Conservation (phyloP, 2,113 vertebrate genomes). For the Scomber colias region DNA sequence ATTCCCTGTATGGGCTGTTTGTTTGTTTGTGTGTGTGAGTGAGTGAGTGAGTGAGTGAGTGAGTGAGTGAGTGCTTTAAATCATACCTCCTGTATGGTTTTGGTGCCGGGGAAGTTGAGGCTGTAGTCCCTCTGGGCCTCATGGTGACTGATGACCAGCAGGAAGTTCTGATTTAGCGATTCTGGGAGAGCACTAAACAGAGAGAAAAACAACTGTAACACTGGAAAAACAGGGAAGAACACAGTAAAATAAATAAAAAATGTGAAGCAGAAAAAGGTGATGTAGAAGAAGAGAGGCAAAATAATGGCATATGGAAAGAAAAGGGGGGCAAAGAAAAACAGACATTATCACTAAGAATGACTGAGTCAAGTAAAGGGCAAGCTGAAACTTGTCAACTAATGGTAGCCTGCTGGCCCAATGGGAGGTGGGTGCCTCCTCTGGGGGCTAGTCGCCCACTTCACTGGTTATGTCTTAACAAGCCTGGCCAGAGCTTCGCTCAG, state of each 20-base stretch:
- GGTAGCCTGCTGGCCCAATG: slow-evolving; percentile 80
- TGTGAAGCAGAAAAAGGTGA: background rate
- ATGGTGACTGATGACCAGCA: slow-evolving; percentile 97
- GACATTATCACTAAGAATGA: slow-evolving; percentile 81
- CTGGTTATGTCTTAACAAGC: slow-evolving; percentile 89
- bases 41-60: background rate
- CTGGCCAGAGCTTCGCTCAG: slow-evolving; percentile 84
- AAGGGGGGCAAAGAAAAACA: slow-evolving; percentile 50
- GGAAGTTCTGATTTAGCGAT: slow-evolving; percentile 98
- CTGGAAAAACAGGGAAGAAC: background rate
- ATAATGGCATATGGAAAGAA: slow-evolving; percentile 68
- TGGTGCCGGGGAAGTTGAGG: slow-evolving; percentile 98
- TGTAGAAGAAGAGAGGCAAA: background rate
- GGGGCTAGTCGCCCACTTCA: slow-evolving; percentile 61
- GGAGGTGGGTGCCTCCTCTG: slow-evolving; percentile 77
- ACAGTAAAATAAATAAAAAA: background rate
- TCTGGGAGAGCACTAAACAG: slow-evolving; percentile 92
- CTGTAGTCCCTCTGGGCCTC: slow-evolving; percentile 99
- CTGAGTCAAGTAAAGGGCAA: slow-evolving; percentile 89
- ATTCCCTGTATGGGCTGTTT: background rate
- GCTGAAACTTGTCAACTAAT: slow-evolving; percentile 90
- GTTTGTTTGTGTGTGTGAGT: background rate
- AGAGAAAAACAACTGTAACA: background rate
- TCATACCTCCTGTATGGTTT: slow-evolving; percentile 98
- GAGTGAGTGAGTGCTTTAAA: background rate